Evolutionary conservation across 2,113 vertebrate species (phyloP).

Genomic region (Dipodomys ordii): DNA sequence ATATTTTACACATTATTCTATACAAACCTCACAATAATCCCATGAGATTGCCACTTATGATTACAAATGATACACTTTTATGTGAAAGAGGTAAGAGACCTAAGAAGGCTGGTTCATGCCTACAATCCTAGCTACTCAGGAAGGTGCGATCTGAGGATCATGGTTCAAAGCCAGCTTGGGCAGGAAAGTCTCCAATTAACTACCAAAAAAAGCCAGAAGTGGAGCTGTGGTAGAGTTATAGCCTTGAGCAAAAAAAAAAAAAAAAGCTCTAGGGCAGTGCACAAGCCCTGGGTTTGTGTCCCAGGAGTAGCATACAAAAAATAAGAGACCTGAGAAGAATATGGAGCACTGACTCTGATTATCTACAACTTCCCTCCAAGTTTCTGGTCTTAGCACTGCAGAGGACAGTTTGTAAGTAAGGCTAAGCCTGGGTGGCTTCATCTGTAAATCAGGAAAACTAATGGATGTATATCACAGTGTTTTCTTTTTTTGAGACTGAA

Average conservation of each 20-base stretch:
- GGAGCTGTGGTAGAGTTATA: no score
- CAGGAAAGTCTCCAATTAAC: no score
- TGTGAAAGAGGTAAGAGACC: not conserved
- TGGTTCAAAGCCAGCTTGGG: no score
- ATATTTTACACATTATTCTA: constrained; percentile 20
- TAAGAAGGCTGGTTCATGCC: not conserved
- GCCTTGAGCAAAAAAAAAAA: no score
- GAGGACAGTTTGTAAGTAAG: not conserved
- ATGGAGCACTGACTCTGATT: not conserved
- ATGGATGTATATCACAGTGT: not conserved
- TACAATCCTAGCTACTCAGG: no score
- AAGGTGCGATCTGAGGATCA: no score
- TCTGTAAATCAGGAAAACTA: not conserved
- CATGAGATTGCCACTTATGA: not conserved
- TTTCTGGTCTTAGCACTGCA: not conserved
- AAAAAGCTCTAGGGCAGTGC: no score
- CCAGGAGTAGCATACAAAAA: no score
- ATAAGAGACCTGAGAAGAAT: no score
- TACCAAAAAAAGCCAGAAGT: no score
- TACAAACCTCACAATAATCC: not conserved
- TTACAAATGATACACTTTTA: not conserved
- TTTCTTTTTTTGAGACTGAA: not conserved
- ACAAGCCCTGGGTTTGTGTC: no score
- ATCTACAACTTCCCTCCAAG: not conserved
- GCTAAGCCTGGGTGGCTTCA: not conserved